These are phyloP conservation scores for Harpagoxenus sublaevis DNA, from an alignment of 2,888 invertebrate genomes.

Conservation along the genomic window DNA sequence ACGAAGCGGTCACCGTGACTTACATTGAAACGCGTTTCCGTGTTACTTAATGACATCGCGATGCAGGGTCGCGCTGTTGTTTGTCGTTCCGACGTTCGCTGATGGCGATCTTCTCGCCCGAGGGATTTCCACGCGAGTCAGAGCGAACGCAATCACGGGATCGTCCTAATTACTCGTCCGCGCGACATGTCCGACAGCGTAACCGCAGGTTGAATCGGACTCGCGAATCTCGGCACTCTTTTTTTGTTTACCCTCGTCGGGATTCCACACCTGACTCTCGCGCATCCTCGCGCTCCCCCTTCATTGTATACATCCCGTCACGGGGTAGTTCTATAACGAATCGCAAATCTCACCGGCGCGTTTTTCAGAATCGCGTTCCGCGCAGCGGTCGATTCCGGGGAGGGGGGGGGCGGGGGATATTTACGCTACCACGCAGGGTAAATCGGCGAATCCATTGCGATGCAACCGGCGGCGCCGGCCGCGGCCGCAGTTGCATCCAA, in stretches of 20 bases:
- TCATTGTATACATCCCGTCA: neutral
- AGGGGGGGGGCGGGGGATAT: neutral
- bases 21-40: neutral
- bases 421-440: neutral
- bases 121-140: neutral
- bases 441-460: constrained; percentile 6
- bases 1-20: constrained; percentile 1
- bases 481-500: constrained; percentile 25
- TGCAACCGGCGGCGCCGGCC: constrained; percentile 7
- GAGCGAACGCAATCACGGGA: neutral
- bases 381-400: neutral
- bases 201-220: neutral
- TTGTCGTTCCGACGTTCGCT: neutral
- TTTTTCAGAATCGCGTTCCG: constrained; percentile 17
- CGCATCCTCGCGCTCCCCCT: neutral
- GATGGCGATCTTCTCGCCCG: neutral
- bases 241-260: neutral
- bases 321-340: constrained; percentile 5
- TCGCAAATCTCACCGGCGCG: constrained; percentile 10
- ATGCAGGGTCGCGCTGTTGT: neutral
- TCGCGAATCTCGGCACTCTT: neutral
- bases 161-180: neutral
- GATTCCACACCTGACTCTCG: constrained; percentile 8
- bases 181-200: neutral
- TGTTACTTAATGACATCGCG: constrained; percentile 4